Evolutionary conservation across 2,888 invertebrate species (phyloP), one percentile per base, ranked within the genome.

Genomic region (Salticus scenicus): DNA sequence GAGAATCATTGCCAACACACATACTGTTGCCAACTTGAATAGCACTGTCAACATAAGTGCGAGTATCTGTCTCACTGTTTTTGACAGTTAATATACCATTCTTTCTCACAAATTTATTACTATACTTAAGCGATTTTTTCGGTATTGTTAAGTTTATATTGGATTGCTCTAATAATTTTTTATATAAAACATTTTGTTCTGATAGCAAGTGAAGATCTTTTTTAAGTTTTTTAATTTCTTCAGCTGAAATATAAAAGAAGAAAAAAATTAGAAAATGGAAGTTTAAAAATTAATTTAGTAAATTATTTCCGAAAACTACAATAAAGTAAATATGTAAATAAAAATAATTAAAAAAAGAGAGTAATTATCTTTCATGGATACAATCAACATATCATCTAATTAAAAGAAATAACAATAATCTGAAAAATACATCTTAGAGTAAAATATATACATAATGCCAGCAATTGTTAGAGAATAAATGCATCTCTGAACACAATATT

Each of bases 111-210:
- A 86, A 80, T 63, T 66, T 80, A 67, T 76, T 64, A 57, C 78
- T 76, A 27, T 85, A 85, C 27, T 88, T 88, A 27, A 84, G 83
- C 7, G 88, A 74, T 73, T 88, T 87, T 31, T 83, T 77, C 31
- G 88, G 83, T 27, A 78, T 82, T 28, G 83, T 37, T 31, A 88
- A 73, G 12, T 87, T 83, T 42, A 89, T 89, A 89, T 90, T 90
- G 75, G 90, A 89, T 77, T 88, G 88, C 86, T 90, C 89, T 28
- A 91, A 87, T 41, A 90, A 88, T n/a, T 90, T 90, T 27, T 88
- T 88, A 80, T 89, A 89, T 47, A 88, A 89, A 63, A 89, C 89
- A 81, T 90, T 89, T 73, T 90, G 90, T 30, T 87, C 71, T 73
- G 89, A 89, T 17, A 90, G 87, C 12, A 89, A 87, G 31, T 88